Base-by-base conservation (phyloP, 2,797 vertebrate species). In the Mus spretus region DNA sequence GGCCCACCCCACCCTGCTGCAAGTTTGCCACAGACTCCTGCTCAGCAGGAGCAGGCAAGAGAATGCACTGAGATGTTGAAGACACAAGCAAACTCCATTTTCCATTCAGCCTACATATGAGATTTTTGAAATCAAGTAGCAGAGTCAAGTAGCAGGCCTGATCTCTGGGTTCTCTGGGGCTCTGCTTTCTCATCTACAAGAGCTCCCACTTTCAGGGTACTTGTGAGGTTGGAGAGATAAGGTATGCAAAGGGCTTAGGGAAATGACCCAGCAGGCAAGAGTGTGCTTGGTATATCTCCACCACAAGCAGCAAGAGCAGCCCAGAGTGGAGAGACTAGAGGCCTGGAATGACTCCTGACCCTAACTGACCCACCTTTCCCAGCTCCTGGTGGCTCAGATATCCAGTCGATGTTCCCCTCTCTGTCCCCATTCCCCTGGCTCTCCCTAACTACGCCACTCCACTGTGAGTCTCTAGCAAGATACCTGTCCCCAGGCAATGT, bases 251-350 rank as follows among this genome's bases (percentile, higher is more conserved):
- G 74, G 57, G 13, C n/a, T 81, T 31, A 0, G 2, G 34, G 80
- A 34, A 44, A 28, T 2, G 0, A 44, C 47, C 13, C 17, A 9
- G 10, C 28, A 10, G 12, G 3, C 0, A 57, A 28, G 10, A 40
- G 78, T 6, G 5, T 20, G 17, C 72, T 17, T 72, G 55, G n/a
- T 17, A 1, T 34, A 3, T 44, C 72, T 47, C 72, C 13, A n/a
- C 26, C 86, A 40, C 5, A 65, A 9, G 12, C 79, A 50, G 47
- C 57, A 44, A 8, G 28, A 55, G 22, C 24, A 31, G 6, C 75
- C 13, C 17, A 80, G 57, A 40, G 65, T 11, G 2, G 50, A 50
- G 13, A 57, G 44, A 14, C n/a, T 0, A 9, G 28, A 15, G 24
- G 12, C 70, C 47, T 34, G 31, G 3, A 20, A n/a, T 50, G 26